Evolutionary conservation across 2,113 vertebrate genomes (phyloP), one percentile per base, ranked within the genome.

Genomic region (Argyrosomus japonicus): DNA sequence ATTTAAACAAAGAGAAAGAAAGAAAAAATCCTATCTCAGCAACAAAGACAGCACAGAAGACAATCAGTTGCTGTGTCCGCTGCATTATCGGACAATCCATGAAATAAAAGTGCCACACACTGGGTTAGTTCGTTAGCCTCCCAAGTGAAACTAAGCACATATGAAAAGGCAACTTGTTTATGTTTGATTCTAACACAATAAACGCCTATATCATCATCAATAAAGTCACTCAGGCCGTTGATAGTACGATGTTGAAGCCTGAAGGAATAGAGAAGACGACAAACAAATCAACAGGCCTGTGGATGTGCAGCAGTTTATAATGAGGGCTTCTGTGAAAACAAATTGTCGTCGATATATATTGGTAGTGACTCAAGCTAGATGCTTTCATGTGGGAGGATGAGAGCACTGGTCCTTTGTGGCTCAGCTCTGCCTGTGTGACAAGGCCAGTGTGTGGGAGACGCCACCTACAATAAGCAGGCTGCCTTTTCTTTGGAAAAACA

Each of bases 401-500:
- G 65, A 87, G 83, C 73, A 81, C 58, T 53, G 75, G 61, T 77
- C 64, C 58, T 89, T 84, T 88, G 84, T 85, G 77, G 79, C 69
- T 86, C 80, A 74, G 79, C 47, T 71, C 68, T 79, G 81, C 43
- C 68, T 73, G 61, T 77, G 72, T 81, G 88, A 88, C 75, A 74
- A 88, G 81, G 81, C 81, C 83, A 79, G 71, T 67, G 86, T 70
- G 89, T 90, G 77, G 84, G 89, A 89, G 79, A 83, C 4, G 21
- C 76, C 78, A 88, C 82, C 89, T 88, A 88, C 84, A 81, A 64
- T 43, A 75, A 43, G 57, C 67, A 56, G 71, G 25, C 82, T 51
- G 68, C 48, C 79, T 84, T 81, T 83, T 81, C 75, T 75, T 76
- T 73, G 53, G 53, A 69, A 83, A 75, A 68, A 60, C 40, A 86